phyloP scores from a whole-genome alignment of 2,888 invertebrate genomes.

The Teleiodes luculella region DNA sequence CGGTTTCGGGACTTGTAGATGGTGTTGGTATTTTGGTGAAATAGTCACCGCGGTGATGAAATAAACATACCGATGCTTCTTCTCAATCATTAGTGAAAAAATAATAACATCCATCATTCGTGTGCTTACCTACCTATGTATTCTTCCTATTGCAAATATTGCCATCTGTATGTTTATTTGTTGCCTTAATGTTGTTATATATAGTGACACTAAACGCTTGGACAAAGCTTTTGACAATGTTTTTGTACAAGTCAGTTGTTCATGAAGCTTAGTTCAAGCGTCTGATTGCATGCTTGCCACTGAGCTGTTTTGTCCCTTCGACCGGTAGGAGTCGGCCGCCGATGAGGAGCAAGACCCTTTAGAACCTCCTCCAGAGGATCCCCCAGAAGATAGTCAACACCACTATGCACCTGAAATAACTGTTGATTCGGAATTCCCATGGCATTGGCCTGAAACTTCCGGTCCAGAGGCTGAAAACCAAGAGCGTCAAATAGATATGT shows the following conservation, averaged over 20 bases:
- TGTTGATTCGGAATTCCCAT: constrained; percentile 67
- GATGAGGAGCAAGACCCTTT: constrained; percentile 54
- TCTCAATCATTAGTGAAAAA: background rate
- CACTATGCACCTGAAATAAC: constrained; percentile 59
- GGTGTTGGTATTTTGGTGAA: constrained; percentile 79
- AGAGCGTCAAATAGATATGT: constrained; percentile 41
- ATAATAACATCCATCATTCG: background rate
- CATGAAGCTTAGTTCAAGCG: constrained; percentile 65
- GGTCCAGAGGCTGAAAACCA: constrained; percentile 33
- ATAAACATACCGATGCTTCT: constrained; percentile 53
- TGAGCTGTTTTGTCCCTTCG: constrained; percentile 68
- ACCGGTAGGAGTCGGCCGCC: constrained; percentile 54
- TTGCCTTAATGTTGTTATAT: constrained; percentile 26
- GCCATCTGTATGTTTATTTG: constrained; percentile 60
- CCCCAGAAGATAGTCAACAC: constrained; percentile 46
- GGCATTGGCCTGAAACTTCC: constrained; percentile 64
- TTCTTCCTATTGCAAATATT: too few relatives aligned
- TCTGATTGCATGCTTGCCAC: constrained; percentile 63
- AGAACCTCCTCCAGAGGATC: constrained; percentile 36
- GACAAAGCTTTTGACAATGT: constrained; percentile 62
- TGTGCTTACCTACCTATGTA: too few relatives aligned
- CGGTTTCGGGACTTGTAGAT: constrained; percentile 51
- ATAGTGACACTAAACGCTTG: constrained; percentile 53
- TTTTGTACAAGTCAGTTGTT: constrained; percentile 33
- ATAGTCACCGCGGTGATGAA: constrained; percentile 47